A percentile compares a stretch with the other conserved stretches of the same genome.
These are phyloP conservation scores for Solea solea DNA, from an alignment of 2,113 vertebrate genomes.

Conservation along the genomic window DNA sequence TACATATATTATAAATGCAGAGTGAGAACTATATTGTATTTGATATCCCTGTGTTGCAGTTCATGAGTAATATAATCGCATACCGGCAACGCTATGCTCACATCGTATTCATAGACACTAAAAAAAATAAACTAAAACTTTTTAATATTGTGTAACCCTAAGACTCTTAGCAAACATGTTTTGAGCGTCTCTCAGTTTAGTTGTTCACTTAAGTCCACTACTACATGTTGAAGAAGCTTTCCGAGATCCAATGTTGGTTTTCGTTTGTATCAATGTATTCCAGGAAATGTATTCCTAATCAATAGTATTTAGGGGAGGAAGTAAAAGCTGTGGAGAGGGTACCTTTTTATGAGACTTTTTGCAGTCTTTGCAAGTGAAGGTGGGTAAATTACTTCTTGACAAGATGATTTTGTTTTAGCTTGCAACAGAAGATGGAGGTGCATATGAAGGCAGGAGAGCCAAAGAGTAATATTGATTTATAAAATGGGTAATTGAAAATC, in stretches of 20 bases:
- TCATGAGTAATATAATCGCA: not conserved
- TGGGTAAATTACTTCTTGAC: slow-evolving; percentile 11
- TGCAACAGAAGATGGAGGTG: not conserved
- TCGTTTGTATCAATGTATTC: not conserved
- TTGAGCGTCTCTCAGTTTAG: too few relatives aligned
- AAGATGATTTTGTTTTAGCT: slow-evolving; percentile 7
- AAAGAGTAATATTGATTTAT: slow-evolving; percentile 34
- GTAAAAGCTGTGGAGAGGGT: not conserved
- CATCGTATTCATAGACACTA: not conserved
- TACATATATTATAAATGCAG: slow-evolving; percentile 43
- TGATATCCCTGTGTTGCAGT: not conserved
- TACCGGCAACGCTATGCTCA: not conserved
- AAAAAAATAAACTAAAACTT: not conserved
- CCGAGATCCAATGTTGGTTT: not conserved
- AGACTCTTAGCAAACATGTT: too few relatives aligned
- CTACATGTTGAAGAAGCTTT: too few relatives aligned
- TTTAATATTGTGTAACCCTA: too few relatives aligned
- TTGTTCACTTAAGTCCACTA: too few relatives aligned
- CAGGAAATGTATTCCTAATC: not conserved
- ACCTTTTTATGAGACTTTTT: not conserved
- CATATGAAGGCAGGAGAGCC: not conserved
- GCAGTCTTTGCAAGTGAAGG: slow-evolving; percentile 3
- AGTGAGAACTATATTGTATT: slow-evolving; percentile 45
- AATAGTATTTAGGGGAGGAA: not conserved
- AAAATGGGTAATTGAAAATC: slow-evolving; percentile 46